These are phyloP conservation scores for Hypselothyrea guttata DNA, from an alignment of 2,888 invertebrate species.

Conservation along the genomic window DNA sequence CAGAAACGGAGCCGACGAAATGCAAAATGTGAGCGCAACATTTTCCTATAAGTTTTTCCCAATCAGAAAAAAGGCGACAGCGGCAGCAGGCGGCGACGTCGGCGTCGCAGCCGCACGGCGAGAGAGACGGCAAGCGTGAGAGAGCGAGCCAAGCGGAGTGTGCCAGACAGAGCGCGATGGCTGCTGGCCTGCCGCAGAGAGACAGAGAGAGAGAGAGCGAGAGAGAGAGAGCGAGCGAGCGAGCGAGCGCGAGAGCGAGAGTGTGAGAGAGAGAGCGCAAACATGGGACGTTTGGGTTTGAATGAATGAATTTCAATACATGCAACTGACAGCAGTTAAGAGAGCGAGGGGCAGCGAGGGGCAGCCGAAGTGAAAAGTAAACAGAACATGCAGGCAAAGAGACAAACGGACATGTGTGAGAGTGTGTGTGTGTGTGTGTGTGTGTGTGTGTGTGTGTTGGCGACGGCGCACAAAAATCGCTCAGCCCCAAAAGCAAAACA, in stretches of 20 bases:
- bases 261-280: conserved; percentile 37
- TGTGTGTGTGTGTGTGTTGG: conserved; percentile 34
- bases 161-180: conserved; percentile 31
- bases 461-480: conserved; percentile 72
- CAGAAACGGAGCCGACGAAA: conserved; percentile 23
- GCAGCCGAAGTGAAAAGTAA: conserved; percentile 44
- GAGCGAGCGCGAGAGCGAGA: conserved; percentile 14
- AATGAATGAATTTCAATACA: conserved; percentile 79
- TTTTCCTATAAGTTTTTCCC: conserved; percentile 76
- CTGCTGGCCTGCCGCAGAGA: no score
- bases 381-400: conserved; percentile 42
- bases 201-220: conserved; percentile 28
- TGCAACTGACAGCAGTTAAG: conserved; percentile 75
- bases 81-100: conserved; percentile 29
- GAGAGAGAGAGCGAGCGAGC: conserved; percentile 26
- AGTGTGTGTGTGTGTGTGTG: conserved; percentile 5
- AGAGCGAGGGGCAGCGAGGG: conserved; percentile 29
- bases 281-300: conserved; percentile 49
- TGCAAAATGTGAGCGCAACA: conserved; percentile 49
- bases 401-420: conserved; percentile 34
- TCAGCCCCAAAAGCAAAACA: conserved; percentile 59
- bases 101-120: conserved; percentile 48
- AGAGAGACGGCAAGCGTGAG: conserved; percentile 28
- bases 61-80: conserved; percentile 71
- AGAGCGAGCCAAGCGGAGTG: conserved; percentile 26